Evolutionary conservation across 2,113 vertebrate species (phyloP).

Genomic region (Agapornis roseicollis): DNA sequence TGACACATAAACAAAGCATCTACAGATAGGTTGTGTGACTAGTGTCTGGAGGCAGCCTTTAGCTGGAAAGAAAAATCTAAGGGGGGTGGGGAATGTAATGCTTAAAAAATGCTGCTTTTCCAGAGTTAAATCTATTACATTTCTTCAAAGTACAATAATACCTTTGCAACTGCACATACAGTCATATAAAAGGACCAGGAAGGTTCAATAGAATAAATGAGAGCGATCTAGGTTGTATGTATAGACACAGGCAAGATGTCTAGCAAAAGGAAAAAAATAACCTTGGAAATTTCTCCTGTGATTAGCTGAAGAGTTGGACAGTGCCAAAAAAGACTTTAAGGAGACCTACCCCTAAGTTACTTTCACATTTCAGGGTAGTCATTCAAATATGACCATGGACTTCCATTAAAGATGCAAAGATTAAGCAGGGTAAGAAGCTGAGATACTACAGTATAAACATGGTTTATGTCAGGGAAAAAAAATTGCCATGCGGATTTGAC

Average conservation of each 20-base stretch:
- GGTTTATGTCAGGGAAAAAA: background rate
- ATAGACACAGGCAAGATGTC: background rate
- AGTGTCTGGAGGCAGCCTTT: background rate
- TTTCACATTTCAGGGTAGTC: background rate
- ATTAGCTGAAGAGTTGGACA: background rate
- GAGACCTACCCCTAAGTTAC: background rate
- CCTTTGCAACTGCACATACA: background rate
- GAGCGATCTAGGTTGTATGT: background rate
- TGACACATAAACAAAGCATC: background rate
- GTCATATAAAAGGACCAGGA: background rate
- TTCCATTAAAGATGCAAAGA: background rate
- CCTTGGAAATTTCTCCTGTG: background rate
- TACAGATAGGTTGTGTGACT: background rate
- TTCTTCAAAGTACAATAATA: background rate
- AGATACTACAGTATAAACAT: background rate
- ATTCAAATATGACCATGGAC: background rate
- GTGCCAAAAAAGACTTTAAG: background rate
- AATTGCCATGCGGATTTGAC: background rate
- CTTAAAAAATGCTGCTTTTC: background rate
- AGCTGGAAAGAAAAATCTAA: background rate
- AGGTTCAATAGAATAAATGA: background rate
- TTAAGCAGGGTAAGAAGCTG: background rate
- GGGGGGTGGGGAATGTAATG: background rate
- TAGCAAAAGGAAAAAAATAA: background rate
- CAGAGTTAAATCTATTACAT: background rate